These are phyloP conservation scores for Uropetala carovei DNA, from an alignment of 2,888 invertebrate species.

Conservation along the genomic window DNA sequence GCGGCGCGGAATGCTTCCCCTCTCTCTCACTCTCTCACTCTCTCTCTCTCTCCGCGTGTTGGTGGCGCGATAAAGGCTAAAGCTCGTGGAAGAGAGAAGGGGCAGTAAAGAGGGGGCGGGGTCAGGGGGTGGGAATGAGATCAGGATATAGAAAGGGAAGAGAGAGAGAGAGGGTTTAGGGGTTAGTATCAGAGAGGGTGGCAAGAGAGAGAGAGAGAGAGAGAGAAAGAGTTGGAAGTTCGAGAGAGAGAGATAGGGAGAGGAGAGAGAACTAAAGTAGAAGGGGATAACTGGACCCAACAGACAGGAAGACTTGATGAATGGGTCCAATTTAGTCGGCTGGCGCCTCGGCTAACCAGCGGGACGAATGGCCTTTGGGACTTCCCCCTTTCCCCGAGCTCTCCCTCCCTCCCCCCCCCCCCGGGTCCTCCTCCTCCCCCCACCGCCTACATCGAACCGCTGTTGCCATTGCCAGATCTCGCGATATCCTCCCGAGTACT, in stretches of 20 bases:
- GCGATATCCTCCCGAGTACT: not conserved
- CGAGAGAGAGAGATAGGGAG: not conserved
- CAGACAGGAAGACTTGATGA: constrained; percentile 65
- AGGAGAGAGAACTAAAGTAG: not conserved
- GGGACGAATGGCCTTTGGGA: constrained; percentile 65
- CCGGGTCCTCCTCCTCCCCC: not conserved
- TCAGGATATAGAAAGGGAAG: not conserved
- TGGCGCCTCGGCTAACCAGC: constrained; percentile 66
- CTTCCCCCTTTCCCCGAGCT: not conserved
- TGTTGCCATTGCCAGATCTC: constrained; percentile 28
- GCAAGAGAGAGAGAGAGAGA: not conserved
- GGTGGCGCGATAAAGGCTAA: constrained; percentile 53
- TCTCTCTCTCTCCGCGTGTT: constrained; percentile 47
- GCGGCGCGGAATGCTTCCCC: constrained; percentile 44
- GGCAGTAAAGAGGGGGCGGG: not conserved
- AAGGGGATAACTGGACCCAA: constrained; percentile 51
- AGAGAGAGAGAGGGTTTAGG: not conserved
- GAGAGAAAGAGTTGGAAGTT: constrained; percentile 6
- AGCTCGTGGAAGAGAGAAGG: constrained; percentile 15
- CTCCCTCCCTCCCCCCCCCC: not conserved
- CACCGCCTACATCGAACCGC: constrained; percentile 11
- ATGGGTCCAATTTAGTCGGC: constrained; percentile 66
- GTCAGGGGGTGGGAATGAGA: not conserved
- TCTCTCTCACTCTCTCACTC: no score
- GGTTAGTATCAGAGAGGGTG: not conserved